These are phyloP conservation scores for Rhinella marina DNA, from an alignment of 2,797 vertebrate genomes.

Conservation along the genomic window DNA sequence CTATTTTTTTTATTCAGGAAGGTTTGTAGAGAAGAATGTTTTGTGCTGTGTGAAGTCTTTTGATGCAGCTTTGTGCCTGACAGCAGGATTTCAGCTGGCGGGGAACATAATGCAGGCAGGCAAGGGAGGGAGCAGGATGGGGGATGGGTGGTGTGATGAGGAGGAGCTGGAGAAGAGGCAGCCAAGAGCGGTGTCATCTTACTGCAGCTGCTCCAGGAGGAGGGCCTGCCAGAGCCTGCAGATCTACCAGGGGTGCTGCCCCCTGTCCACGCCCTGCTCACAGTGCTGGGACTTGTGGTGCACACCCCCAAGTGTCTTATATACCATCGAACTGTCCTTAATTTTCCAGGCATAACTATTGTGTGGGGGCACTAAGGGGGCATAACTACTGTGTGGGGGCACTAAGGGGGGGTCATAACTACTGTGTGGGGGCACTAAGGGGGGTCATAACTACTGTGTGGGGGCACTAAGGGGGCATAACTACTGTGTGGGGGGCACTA, in stretches of 20 bases:
- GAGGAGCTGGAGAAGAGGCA: not conserved
- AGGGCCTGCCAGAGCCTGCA: not conserved
- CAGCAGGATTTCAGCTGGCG: not conserved
- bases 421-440: no score
- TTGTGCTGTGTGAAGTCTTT: not conserved
- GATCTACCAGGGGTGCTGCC: not conserved
- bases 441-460: no score
- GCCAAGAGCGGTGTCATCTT: not conserved
- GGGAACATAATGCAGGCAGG: not conserved
- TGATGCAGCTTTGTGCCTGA: not conserved
- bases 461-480: no score
- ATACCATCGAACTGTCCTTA: no score
- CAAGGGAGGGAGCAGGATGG: not conserved
- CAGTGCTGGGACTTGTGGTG: not conserved
- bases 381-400: no score
- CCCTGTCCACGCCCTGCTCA: not conserved
- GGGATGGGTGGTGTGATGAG: not conserved
- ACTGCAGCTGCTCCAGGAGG: conserved; percentile 7
- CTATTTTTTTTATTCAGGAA: not conserved
- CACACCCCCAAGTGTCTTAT: not conserved
- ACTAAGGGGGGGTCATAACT: no score
- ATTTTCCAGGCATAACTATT: no score
- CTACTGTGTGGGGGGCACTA: no score
- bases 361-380: no score
- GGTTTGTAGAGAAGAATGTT: not conserved